Base-by-base conservation (phyloP, 1,140 invertebrate genomes). In the Achroia grisella region DNA sequence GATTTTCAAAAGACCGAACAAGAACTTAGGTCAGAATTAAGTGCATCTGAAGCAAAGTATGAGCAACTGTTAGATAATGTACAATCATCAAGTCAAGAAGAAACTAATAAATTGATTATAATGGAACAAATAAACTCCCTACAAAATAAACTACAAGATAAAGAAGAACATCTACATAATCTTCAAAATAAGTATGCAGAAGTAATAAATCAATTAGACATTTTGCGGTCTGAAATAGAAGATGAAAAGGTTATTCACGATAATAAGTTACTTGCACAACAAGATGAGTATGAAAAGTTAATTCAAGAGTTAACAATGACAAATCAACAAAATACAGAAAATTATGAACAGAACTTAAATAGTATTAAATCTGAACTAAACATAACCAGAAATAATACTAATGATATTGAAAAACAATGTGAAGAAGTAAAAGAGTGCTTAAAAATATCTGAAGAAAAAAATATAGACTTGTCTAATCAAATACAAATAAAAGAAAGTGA, bases 1-100 rank as follows among this genome's bases (percentile, higher is more conserved):
- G 89, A 89, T 51, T 91, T 90, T 61, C 67, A 81, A 49, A 70
- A 81, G 49, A 63, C 79, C 3, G 88, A 90, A 73, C 52, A 78
- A 34, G 76, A 86, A 34, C 67, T 90, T 8, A 59, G 80, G 48
- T 65, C 62, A 15, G 80, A 89, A 64, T 55, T 86, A 14, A 70
- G 62, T 41, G 57, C 63, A 8, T 62, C 63, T 23, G 85, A 88
- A 71, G 62, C 71, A 37, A 88, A 88, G 63, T 87, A 86, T 62
- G 87, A 88, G 48, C 70, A 78, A 43, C 59, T 89, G 41, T 63
- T 88, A 12, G 75, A 82, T 48, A 78, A 67, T 42, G 68, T 84
- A 10, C 80, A 84, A 29, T 76, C 71, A 17, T 76, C 77, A 12
- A 76, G 51, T 35, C 81, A 88, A 59, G 77, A 72, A 79, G 88